Percentiles rank a stretch among this genome's conserved stretches.
Conservation (phyloP, 2,113 vertebrate species). For the Gopherus evgoodei region DNA sequence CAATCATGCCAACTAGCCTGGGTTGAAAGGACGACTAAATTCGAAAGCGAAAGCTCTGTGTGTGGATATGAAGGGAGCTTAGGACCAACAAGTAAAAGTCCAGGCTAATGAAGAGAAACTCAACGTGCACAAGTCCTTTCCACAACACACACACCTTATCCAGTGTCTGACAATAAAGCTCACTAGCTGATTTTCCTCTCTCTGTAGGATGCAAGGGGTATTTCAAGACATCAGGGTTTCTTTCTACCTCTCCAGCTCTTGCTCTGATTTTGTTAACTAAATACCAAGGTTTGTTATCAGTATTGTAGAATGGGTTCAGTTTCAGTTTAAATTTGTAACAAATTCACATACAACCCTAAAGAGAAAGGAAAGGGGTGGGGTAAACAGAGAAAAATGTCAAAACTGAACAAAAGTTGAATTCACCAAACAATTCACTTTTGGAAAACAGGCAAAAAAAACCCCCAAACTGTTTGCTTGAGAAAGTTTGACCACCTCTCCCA, state of each 20-base stretch:
- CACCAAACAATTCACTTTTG: no score
- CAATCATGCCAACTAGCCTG: no score
- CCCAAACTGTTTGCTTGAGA: no score
- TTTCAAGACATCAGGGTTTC: not conserved
- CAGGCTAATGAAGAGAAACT: not conserved
- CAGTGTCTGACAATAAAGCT: not conserved
- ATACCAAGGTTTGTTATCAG: not conserved
- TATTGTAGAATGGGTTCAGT: not conserved
- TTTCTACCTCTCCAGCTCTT: not conserved
- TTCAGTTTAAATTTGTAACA: not conserved
- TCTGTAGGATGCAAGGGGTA: not conserved
- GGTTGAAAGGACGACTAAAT: no score
- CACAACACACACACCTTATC: not conserved
- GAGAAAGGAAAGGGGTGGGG: no score
- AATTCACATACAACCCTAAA: not conserved
- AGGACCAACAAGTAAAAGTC: no score
- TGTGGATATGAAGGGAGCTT: no score
- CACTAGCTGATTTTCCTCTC: not conserved
- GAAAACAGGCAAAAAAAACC: no score
- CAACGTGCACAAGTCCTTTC: not conserved
- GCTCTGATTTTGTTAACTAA: not conserved
- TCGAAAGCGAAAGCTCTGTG: no score
- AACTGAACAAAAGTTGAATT: no score
- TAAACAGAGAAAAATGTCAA: not conserved
- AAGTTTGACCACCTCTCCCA: no score